These are phyloP conservation scores for Pycnonotus jocosus DNA, from an alignment of 2,113 vertebrate species.

Conservation along the genomic window DNA sequence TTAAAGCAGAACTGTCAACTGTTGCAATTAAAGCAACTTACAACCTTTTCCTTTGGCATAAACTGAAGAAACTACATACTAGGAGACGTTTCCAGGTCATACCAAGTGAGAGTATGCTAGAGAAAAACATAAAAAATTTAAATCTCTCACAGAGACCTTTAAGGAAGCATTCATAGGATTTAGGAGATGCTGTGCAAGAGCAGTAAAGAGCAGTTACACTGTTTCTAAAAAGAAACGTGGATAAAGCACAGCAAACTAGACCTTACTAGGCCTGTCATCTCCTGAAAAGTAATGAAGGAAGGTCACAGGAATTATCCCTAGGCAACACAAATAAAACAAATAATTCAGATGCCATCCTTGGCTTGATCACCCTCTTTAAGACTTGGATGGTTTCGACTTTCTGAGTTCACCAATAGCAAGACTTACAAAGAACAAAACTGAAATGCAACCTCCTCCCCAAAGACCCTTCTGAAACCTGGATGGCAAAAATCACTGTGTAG, in stretches of 20 bases:
- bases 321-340: constrained; percentile 15
- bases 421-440: not conserved
- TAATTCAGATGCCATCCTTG: not conserved
- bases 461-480: not conserved
- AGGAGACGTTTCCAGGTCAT: not conserved
- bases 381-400: not conserved
- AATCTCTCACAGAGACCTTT: not conserved
- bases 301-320: not conserved
- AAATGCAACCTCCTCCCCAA: not conserved
- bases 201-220: not conserved
- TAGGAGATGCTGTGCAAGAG: not conserved
- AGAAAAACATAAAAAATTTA: not conserved
- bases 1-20: not conserved
- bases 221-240: not conserved
- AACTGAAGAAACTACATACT: not conserved
- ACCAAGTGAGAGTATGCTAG: not conserved
- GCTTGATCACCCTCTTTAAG: not conserved
- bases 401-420: not conserved
- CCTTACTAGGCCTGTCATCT: not conserved
- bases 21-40: not conserved
- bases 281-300: not conserved
- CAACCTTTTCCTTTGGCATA: not conserved
- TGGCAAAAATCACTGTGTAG: not conserved
- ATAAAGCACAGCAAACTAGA: not conserved
- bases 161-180: not conserved